These are phyloP conservation scores for Hydrophis major DNA, from an alignment of 2,797 vertebrate genomes.

Conservation along the genomic window DNA sequence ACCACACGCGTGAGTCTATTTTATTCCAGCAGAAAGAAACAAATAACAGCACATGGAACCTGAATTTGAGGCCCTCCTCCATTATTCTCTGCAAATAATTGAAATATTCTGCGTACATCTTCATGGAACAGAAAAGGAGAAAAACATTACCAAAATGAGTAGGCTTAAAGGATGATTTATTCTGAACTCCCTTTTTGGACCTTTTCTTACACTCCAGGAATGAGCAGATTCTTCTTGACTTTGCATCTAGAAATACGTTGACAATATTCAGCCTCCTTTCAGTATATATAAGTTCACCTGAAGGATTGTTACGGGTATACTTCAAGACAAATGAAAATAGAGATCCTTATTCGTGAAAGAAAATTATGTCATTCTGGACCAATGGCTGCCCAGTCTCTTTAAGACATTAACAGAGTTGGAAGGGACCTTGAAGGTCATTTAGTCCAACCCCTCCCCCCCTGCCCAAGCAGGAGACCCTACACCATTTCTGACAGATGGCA, in stretches of 20 bases:
- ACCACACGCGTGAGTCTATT: background rate
- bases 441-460: too few relatives aligned
- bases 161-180: background rate
- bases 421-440: too few relatives aligned
- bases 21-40: background rate
- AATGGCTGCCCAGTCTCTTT: too few relatives aligned
- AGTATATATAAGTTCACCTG: background rate
- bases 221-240: background rate
- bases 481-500: too few relatives aligned
- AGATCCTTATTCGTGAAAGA: background rate
- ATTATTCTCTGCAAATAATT: background rate
- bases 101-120: background rate
- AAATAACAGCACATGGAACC: background rate
- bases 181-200: background rate
- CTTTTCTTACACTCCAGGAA: background rate
- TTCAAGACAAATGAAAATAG: background rate
- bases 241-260: background rate
- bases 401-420: too few relatives aligned
- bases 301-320: background rate
- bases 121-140: background rate
- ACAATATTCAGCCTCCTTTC: background rate
- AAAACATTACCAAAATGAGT: background rate
- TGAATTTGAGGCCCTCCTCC: background rate
- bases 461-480: too few relatives aligned
- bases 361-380: background rate